These are phyloP conservation scores for Acanthochromis polyacanthus DNA, from an alignment of 2,113 vertebrate genomes.

Conservation along the genomic window DNA sequence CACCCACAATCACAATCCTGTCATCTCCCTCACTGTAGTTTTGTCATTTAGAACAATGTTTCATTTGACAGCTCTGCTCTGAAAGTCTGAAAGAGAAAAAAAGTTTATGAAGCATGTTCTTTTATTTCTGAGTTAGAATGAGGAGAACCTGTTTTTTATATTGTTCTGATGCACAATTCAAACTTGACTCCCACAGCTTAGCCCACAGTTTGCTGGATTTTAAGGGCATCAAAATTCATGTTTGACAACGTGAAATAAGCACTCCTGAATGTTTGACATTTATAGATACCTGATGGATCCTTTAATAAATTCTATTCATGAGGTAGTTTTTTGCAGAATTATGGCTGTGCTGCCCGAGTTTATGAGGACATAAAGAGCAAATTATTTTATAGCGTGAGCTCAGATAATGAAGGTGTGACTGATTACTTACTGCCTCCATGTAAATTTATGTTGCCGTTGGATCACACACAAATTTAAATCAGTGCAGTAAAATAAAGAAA, in stretches of 20 bases:
- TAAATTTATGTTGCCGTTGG: conserved; percentile 6
- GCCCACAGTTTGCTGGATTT: conserved; percentile 17
- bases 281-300: background rate
- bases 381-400: background rate
- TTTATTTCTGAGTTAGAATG: conserved; percentile 32
- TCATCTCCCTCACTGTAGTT: conserved; percentile 44
- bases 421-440: background rate
- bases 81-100: conserved; percentile 5
- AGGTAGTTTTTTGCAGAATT: background rate
- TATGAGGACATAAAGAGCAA: conserved; percentile 19
- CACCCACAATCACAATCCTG: conserved; percentile 56
- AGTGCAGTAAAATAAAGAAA: conserved; percentile 1
- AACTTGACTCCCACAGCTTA: conserved; percentile 40
- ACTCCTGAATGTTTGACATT: background rate
- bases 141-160: conserved; percentile 34
- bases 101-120: conserved; percentile 31
- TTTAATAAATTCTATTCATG: conserved; percentile 5
- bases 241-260: background rate
- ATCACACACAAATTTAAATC: conserved; percentile 11
- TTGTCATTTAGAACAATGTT: conserved; percentile 64
- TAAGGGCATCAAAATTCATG: background rate
- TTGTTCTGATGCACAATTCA: conserved; percentile 20
- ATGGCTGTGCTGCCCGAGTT: conserved; percentile 2
- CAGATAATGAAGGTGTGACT: conserved; percentile 11
- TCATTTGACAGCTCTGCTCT: conserved; percentile 58